Evolutionary conservation across 2,888 invertebrate genomes (phyloP), one percentile per base, ranked within the genome.

Genomic region (Campopleginae sp.): DNA sequence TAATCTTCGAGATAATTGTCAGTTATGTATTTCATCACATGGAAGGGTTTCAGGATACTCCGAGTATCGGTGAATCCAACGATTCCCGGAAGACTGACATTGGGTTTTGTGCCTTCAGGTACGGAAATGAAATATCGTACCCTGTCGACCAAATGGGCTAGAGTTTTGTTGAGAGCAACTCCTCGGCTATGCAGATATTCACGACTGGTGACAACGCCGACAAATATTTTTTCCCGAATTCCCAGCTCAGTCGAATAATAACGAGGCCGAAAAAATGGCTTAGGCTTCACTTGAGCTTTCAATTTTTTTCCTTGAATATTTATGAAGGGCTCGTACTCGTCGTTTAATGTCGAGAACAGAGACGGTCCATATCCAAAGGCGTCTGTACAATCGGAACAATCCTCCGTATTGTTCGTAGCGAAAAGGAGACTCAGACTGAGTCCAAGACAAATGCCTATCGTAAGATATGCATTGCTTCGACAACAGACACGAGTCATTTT

Each of bases 241-340:
- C 98, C 99, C 79, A 99, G 95, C 93, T 99, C 99, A 0, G 99
- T 98, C 70, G 98, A 98, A 92, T 98, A 98, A 94, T 98, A 99
- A 31, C 99, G 95, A 0, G 99, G 98, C 2, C 99, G 95, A 77
- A 97, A 95, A 87, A 98, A 95, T 88, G 96, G 95, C 91, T 96
- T 95, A 14, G 95, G 95, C 87, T 92, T 90, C 88, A 94, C 94
- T 86, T 94, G 93, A 1, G 94, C 94, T 71, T 92, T 93, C 46
- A 92, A 91, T 0, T 94, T 94, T 86, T 94, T 94, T 23, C 92
- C 94, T 14, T 94, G 94, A 7, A 94, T 89, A 87, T 94, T 94
- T 85, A 95, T 93, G 84, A 92, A 92, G 1, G 94, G 94, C 80
- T 94, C 94, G 83, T 94, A 94, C 58, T 94, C 94, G 75, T 94